Conservation (phyloP, 2,888 invertebrate species). For the Thumatha senex region DNA sequence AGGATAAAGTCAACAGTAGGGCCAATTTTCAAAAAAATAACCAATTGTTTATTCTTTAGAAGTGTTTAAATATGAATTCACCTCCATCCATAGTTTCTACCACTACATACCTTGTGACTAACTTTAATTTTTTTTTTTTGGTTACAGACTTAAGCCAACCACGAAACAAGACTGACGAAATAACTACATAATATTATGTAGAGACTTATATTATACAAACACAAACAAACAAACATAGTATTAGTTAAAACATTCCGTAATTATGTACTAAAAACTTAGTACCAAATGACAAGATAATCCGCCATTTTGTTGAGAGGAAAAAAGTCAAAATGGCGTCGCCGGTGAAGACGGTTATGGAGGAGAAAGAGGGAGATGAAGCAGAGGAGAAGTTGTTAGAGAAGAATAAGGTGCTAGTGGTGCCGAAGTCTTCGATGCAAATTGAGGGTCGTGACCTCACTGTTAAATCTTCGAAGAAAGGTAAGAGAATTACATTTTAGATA, state of each 20-base stretch:
- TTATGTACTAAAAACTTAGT: conserved; percentile 11
- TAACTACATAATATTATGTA: conserved; percentile 43
- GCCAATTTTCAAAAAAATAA: too few species aligned
- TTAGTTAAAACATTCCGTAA: conserved; percentile 28
- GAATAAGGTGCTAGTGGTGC: conserved; percentile 52
- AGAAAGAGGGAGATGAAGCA: conserved; percentile 59
- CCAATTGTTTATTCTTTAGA: too few species aligned
- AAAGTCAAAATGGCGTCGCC: conserved; percentile 60
- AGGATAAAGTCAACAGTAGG: too few species aligned
- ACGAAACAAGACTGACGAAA: conserved; percentile 33
- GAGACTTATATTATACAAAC: conserved; percentile 22
- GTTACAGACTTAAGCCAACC: conserved; percentile 37
- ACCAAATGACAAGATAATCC: conserved; percentile 25
- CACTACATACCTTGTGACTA: neutral
- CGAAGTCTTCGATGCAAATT: conserved; percentile 20
- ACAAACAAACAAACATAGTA: conserved; percentile 3
- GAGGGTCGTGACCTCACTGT: conserved; percentile 52
- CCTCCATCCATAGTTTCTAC: too few species aligned
- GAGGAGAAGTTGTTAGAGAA: conserved; percentile 62
- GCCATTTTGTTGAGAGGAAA: conserved; percentile 46
- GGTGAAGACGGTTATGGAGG: conserved; percentile 49
- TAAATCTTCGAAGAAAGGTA: conserved; percentile 77
- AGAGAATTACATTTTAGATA: too few species aligned
- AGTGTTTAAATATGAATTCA: too few species aligned
- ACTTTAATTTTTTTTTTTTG: conserved; percentile 10